These are phyloP conservation scores for Marmota monax DNA, from an alignment of 2,113 vertebrate species.

Conservation along the genomic window DNA sequence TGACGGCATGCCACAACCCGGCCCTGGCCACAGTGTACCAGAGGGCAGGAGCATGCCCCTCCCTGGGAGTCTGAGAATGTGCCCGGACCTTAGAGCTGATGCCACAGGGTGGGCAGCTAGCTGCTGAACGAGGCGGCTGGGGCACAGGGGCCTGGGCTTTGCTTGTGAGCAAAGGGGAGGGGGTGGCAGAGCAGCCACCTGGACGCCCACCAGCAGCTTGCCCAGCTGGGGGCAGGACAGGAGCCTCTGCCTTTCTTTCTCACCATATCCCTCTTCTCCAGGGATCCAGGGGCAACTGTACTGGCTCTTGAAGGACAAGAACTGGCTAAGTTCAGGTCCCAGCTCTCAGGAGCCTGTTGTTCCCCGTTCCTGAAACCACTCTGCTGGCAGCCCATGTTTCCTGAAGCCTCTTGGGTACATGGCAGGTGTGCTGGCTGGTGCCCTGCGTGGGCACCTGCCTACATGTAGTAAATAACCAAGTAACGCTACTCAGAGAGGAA, in stretches of 20 bases:
- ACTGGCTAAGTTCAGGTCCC: not conserved
- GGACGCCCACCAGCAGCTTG: not conserved
- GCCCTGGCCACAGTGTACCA: not conserved
- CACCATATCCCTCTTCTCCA: not conserved
- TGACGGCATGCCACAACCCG: not conserved
- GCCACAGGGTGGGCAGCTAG: not conserved
- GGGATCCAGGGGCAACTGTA: not conserved
- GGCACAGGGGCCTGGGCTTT: not conserved
- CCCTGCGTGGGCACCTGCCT: not conserved
- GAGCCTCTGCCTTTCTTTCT: not conserved
- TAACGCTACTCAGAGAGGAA: slow-evolving; percentile 35
- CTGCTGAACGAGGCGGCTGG: accelerated
- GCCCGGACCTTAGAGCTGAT: not conserved
- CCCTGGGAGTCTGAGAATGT: not conserved
- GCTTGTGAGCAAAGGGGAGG: not conserved
- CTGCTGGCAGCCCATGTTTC: not conserved
- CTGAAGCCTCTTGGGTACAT: not conserved
- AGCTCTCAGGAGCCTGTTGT: too few species aligned
- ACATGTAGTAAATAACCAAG: not conserved
- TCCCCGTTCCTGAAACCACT: not conserved
- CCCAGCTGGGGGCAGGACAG: not conserved
- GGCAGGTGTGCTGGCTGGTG: not conserved
- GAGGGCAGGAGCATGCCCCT: not conserved
- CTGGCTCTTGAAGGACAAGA: not conserved
- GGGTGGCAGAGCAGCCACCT: not conserved